Conservation (phyloP, 2,797 vertebrate species). For the Eremophila alpestris region DNA sequence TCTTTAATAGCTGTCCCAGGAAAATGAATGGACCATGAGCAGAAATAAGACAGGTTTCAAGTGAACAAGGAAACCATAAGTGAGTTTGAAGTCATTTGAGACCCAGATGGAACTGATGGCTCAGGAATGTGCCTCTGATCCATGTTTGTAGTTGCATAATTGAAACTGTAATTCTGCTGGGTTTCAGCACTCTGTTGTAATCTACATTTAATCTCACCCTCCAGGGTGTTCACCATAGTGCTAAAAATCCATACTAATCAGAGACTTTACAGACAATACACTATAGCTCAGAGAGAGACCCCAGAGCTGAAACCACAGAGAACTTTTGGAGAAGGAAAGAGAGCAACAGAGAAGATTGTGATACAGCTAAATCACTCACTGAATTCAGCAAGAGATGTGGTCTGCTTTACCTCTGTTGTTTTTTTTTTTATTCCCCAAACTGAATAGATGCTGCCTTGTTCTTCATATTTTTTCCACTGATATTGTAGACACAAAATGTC, state of each 20-base stretch:
- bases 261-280: constrained; percentile 3
- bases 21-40: constrained; percentile 55
- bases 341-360: not conserved
- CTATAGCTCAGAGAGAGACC: not conserved
- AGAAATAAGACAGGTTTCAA: constrained; percentile 58
- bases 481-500: not conserved
- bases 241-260: constrained; percentile 39
- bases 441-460: not conserved
- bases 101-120: not conserved
- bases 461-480: not conserved
- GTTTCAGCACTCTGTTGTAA: constrained; percentile 53
- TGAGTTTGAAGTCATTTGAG: constrained; percentile 49
- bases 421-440: not conserved
- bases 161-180: constrained; percentile 63
- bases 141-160: constrained; percentile 35
- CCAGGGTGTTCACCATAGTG: not conserved
- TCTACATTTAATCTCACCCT: constrained; percentile 55
- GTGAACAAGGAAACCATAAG: constrained; percentile 49
- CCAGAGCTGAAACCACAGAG: not conserved
- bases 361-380: not conserved
- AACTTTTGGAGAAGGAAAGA: not conserved
- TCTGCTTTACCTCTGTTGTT: not conserved
- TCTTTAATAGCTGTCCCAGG: constrained; percentile 17
- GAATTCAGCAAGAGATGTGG: not conserved
- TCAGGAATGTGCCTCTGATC: constrained; percentile 44